Base-by-base conservation (phyloP, 2,888 invertebrate genomes). In the Gastracanthus pulcherrimus region DNA sequence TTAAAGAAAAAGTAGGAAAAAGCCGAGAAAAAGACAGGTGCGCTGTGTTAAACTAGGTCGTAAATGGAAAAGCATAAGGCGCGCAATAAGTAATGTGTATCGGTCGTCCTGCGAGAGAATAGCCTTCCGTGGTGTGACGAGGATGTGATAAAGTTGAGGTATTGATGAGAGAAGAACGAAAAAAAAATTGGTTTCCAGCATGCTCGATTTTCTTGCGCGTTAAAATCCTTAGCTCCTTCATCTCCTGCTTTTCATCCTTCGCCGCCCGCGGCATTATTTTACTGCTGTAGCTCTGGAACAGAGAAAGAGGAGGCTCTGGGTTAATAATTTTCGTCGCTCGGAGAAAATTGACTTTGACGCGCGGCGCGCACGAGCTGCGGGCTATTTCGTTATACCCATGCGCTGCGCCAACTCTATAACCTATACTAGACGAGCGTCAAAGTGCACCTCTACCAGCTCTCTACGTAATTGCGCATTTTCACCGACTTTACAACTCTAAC, bases 191-290 rank as follows among this genome's bases (percentile, higher is more conserved):
- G 9, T 41, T 41, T 55, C 26, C 1, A 19, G 23, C 55, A 23
- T 48, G n/a, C n/a, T n/a, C n/a, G n/a, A n/a, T n/a, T n/a, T n/a
- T n/a, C 5, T 41, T 16, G 41, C 23, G 48, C 26, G 55, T 55
- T 26, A 26, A 55, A 9, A 55, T 26, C 26, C 55, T 55, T 5
- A 11, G 23, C 55, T 19, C 55, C 16, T n/a, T 4, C 45, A 45
- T n/a, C 26, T 11, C 9, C 51, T 9, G 23, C 9, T 23, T n/a
- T 29, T 60, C 62, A 11, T 62, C 58, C 55, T 23, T 55, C 55
- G 55, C 55, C 55, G 55, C 55, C 55, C 55, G 55, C 55, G 55
- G 55, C 55, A 55, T 55, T 55, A 55, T 62, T n/a, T 31, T 29
- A 62, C 34, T 62, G 62, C 62, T 31, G 31, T 16, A 23, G 31